These are phyloP conservation scores for Campoplex capitator DNA, from an alignment of 2,888 invertebrate species.

Conservation along the genomic window DNA sequence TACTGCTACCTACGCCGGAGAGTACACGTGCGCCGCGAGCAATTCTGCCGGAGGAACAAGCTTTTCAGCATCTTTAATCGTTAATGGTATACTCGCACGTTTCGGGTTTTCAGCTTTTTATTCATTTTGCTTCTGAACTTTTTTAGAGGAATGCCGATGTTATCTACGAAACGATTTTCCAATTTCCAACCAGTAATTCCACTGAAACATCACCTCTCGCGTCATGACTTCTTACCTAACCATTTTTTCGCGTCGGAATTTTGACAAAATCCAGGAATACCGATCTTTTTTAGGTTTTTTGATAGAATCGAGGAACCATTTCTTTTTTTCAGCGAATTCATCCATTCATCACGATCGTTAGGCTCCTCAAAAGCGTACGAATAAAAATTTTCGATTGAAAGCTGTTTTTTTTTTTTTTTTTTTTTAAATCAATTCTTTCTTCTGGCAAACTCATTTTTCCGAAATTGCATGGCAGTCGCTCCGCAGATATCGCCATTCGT, in stretches of 20 bases:
- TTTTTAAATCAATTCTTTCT: not conserved
- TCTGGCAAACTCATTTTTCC: not conserved
- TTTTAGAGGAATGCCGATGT: constrained; percentile 25
- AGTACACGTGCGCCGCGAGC: constrained; percentile 87
- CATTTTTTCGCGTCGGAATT: not conserved
- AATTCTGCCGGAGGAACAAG: constrained; percentile 89
- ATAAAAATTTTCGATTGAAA: not conserved
- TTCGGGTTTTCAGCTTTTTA: constrained; percentile 26
- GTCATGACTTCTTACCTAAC: not conserved
- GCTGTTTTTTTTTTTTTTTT: not conserved
- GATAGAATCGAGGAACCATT: not conserved
- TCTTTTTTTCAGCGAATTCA: not conserved
- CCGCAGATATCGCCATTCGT: constrained; percentile 91
- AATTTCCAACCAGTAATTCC: constrained; percentile 22
- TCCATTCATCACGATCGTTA: not conserved
- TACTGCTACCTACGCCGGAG: constrained; percentile 84
- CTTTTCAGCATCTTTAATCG: constrained; percentile 88
- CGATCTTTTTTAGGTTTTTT: not conserved
- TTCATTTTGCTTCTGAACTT: constrained; percentile 9
- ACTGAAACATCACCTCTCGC: not conserved
- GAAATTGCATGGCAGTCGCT: constrained; percentile 86
- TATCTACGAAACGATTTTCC: constrained; percentile 65
- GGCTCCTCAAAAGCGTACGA: not conserved
- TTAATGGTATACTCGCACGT: constrained; percentile 66
- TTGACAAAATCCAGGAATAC: not conserved